A percentile compares a stretch with the other conserved stretches of the same genome.
Evolutionary conservation across 2,113 vertebrate genomes (phyloP).

Genomic region (Alosa alosa): DNA sequence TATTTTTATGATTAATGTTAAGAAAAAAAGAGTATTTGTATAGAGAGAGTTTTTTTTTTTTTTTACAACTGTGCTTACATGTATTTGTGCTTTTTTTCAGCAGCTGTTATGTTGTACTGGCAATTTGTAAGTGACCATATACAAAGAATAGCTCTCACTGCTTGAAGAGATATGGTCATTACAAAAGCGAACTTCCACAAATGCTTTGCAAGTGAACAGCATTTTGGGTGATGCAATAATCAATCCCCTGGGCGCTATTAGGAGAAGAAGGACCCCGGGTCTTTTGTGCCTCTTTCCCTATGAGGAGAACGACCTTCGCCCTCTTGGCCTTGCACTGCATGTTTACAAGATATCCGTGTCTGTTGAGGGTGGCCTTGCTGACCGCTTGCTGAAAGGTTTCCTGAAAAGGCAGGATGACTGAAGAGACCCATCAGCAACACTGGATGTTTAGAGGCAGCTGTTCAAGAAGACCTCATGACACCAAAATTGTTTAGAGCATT

Average conservation of each 20-base stretch:
- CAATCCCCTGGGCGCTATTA: constrained; percentile 22
- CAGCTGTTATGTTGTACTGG: not conserved
- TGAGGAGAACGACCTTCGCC: constrained; percentile 27
- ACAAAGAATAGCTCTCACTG: not conserved
- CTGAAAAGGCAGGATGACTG: not conserved
- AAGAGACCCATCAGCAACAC: constrained; percentile 7
- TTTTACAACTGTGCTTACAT: not conserved
- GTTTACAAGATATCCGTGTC: not conserved
- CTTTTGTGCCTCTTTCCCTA: constrained; percentile 3
- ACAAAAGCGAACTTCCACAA: not conserved
- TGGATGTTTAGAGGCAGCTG: constrained; percentile 34
- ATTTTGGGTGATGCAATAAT: constrained; percentile 21
- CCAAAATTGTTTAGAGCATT: too few species aligned
- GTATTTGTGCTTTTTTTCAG: not conserved
- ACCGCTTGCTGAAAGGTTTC: not conserved
- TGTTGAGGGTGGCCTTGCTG: not conserved
- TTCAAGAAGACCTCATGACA: not conserved
- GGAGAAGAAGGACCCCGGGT: not conserved
- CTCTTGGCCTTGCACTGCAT: constrained; percentile 8
- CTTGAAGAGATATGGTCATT: not conserved
- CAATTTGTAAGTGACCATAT: not conserved
- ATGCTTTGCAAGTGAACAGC: not conserved
- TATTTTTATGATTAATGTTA: not conserved
- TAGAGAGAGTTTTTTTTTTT: not conserved
- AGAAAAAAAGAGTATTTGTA: not conserved